Conservation (phyloP, 1,140 invertebrate species). For the Caenorhabditis tropicalis region DNA sequence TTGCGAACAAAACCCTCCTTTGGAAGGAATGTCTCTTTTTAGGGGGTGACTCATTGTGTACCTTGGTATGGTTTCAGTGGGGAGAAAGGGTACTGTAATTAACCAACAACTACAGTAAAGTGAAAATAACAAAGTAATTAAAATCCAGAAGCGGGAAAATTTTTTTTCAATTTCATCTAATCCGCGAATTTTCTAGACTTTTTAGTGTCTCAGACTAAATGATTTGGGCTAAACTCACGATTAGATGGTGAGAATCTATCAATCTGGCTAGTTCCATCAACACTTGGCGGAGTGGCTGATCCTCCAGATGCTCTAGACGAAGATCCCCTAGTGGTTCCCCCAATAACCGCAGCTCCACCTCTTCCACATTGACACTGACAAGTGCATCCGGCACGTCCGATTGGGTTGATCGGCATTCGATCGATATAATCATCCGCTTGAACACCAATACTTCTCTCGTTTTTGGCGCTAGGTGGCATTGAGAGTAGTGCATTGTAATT, state of each 20-base stretch:
- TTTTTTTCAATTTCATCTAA: too few relatives aligned
- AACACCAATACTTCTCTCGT: conserved; percentile 25
- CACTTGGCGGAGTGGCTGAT: conserved; percentile 40
- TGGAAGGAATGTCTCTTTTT: not conserved
- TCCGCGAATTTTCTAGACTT: not conserved
- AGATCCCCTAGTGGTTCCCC: not conserved
- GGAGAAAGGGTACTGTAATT: too few relatives aligned
- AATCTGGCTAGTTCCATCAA: conserved; percentile 11
- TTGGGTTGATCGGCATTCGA: not conserved
- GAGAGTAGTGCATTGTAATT: not conserved
- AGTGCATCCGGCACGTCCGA: conserved; percentile 30
- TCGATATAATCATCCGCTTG: conserved; percentile 18
- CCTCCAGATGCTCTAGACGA: conserved; percentile 45
- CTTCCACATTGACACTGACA: conserved; percentile 40
- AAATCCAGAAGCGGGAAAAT: too few relatives aligned
- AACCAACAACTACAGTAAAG: too few relatives aligned
- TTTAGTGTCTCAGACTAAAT: not conserved
- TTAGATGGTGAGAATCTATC: conserved; percentile 42
- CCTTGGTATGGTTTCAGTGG: not conserved
- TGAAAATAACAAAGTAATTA: too few relatives aligned
- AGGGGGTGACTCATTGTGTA: not conserved
- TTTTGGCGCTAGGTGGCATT: conserved; percentile 24
- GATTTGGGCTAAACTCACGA: not conserved
- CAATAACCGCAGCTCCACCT: not conserved
- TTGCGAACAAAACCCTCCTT: not conserved